Evolutionary conservation across 2,797 vertebrate genomes (phyloP).

Genomic region (Brachyalestes nurse): DNA sequence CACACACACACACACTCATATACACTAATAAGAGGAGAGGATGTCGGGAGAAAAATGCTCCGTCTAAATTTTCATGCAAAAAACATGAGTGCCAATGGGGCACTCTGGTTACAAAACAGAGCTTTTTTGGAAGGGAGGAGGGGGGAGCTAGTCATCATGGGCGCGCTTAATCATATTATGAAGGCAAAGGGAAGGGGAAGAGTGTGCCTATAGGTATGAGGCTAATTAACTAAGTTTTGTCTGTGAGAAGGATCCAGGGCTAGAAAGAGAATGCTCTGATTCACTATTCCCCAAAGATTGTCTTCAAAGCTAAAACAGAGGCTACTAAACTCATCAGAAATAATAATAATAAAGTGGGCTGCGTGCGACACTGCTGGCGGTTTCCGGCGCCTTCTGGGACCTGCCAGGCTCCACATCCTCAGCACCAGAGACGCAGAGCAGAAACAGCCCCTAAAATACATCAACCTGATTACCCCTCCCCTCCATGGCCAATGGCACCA

Average conservation of each 20-base stretch:
- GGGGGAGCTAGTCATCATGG: slow-evolving; percentile 70
- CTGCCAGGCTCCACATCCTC: slow-evolving; percentile 46
- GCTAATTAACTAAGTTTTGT: slow-evolving; percentile 85
- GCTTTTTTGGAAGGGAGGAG: slow-evolving; percentile 44
- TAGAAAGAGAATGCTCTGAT: slow-evolving; percentile 73
- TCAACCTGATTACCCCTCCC: slow-evolving; percentile 44
- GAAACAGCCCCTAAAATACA: slow-evolving; percentile 55
- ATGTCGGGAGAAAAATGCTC: slow-evolving; percentile 72
- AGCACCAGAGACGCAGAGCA: slow-evolving; percentile 31
- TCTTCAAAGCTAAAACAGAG: slow-evolving; percentile 81
- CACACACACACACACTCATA: slow-evolving; percentile 32
- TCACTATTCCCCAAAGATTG: slow-evolving; percentile 81
- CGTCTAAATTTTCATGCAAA: slow-evolving; percentile 77
- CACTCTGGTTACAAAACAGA: slow-evolving; percentile 76
- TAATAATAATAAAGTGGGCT: slow-evolving; percentile 72
- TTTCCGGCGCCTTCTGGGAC: slow-evolving; percentile 59
- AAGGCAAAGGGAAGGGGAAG: slow-evolving; percentile 72
- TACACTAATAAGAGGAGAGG: slow-evolving; percentile 74
- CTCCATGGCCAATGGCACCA: slow-evolving; percentile 47
- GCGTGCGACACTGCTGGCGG: slow-evolving; percentile 70
- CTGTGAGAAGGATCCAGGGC: slow-evolving; percentile 75
- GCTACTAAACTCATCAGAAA: slow-evolving; percentile 82
- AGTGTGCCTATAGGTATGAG: slow-evolving; percentile 81
- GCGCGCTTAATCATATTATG: slow-evolving; percentile 76
- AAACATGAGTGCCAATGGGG: slow-evolving; percentile 74